phyloP scores from a whole-genome alignment of 2,888 invertebrate genomes.

The Drosophila anceps region DNA sequence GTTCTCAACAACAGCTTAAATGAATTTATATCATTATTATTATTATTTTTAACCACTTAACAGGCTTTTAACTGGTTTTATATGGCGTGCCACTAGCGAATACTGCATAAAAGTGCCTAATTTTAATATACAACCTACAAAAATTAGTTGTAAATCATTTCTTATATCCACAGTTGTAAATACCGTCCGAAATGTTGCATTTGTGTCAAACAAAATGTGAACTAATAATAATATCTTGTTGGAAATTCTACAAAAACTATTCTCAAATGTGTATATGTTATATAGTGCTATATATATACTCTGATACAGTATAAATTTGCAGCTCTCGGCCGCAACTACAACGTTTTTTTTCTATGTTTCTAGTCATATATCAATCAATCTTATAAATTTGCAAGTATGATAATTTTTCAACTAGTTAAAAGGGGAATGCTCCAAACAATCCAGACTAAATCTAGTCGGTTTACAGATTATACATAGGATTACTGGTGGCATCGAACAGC shows the following conservation, averaged over 20 bases:
- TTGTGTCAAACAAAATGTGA: conserved; percentile 62
- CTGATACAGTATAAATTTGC: conserved; percentile 28
- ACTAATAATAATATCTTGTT: conserved; percentile 43
- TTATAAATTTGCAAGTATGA: conserved; percentile 65
- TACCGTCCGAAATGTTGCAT: conserved; percentile 58
- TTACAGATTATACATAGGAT: conserved; percentile 84
- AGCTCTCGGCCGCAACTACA: conserved; percentile 18
- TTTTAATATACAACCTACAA: conserved; percentile 61
- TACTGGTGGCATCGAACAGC: conserved; percentile 85
- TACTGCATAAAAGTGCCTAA: conserved; percentile 55
- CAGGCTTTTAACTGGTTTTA: conserved; percentile 40
- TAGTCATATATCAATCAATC: conserved; percentile 65
- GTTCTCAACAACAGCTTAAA: conserved; percentile 24
- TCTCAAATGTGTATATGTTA: conserved; percentile 20
- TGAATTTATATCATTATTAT: background rate
- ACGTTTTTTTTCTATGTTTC: conserved; percentile 20
- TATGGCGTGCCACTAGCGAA: conserved; percentile 60
- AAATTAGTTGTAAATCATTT: conserved; percentile 45
- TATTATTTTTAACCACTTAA: conserved; percentile 10
- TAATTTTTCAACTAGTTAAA: conserved; percentile 60
- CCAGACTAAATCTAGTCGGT: conserved; percentile 5
- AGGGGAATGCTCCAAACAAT: conserved; percentile 30
- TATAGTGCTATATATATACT: conserved; percentile 37
- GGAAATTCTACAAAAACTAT: conserved; percentile 23
- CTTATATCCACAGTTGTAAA: conserved; percentile 32